Conservation (phyloP, 2,888 invertebrate genomes). For the Ophion ventricosus region DNA sequence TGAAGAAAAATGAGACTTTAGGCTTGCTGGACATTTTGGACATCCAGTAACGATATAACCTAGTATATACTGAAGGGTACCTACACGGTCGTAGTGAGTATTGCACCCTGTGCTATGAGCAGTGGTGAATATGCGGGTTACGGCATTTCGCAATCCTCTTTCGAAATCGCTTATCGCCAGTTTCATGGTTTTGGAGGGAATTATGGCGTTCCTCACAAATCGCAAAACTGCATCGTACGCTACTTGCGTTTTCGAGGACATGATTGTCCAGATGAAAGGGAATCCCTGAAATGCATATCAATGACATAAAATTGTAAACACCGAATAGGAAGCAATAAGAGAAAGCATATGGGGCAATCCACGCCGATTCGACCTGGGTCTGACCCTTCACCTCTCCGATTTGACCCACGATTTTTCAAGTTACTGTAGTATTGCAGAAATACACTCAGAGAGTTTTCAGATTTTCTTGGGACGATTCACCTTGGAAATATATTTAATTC, state of each 20-base stretch:
- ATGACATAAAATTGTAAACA: slow-evolving; percentile 3
- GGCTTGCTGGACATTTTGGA: not conserved
- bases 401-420: not conserved
- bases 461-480: not conserved
- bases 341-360: not conserved
- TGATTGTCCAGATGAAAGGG: slow-evolving; percentile 27
- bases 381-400: not conserved
- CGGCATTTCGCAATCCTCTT: slow-evolving; percentile 37
- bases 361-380: not conserved
- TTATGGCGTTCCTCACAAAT: not conserved
- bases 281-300: slow-evolving; percentile 11
- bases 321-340: not conserved
- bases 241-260: slow-evolving; percentile 32
- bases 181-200: slow-evolving; percentile 3
- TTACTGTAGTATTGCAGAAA: not conserved
- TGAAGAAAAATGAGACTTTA: not conserved
- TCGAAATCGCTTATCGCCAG: slow-evolving; percentile 48
- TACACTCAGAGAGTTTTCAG: not conserved
- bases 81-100: slow-evolving; percentile 32
- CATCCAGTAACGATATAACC: not conserved
- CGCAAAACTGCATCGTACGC: slow-evolving; percentile 35
- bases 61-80: not conserved
- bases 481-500: not conserved
- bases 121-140: slow-evolving; percentile 7
- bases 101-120: slow-evolving; percentile 43